Percentiles rank a stretch among this genome's conserved stretches.
phyloP scores from a whole-genome alignment of 2,113 vertebrate species.

The Centropus unirufus region DNA sequence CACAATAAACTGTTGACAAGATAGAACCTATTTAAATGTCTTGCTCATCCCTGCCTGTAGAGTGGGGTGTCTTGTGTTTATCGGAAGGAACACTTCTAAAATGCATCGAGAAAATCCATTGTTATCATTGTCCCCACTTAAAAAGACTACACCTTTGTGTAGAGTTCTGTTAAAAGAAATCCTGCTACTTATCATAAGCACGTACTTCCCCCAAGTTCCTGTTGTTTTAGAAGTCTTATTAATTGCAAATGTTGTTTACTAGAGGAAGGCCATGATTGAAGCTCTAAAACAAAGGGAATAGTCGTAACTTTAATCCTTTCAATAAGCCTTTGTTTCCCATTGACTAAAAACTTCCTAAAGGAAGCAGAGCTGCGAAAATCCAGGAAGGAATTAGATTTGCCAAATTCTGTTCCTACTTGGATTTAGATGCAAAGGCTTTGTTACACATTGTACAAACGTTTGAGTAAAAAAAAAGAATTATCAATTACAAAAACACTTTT shows the following conservation, averaged over 20 bases:
- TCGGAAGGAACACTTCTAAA: conserved; percentile 64
- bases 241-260: conserved; percentile 81
- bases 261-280: conserved; percentile 80
- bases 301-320: conserved; percentile 81
- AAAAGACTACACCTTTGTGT: conserved; percentile 70
- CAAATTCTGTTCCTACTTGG: conserved; percentile 62
- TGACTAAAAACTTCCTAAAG: conserved; percentile 87
- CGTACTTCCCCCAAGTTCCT: conserved; percentile 81
- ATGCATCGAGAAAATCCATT: conserved; percentile 51
- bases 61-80: conserved; percentile 38
- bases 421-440: conserved; percentile 64
- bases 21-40: conserved; percentile 20
- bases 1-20: conserved; percentile 41
- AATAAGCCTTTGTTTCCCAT: conserved; percentile 90
- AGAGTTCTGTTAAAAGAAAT: conserved; percentile 71
- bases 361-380: conserved; percentile 83
- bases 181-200: conserved; percentile 79
- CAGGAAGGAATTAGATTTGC: conserved; percentile 81
- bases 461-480: conserved; percentile 8
- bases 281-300: conserved; percentile 79
- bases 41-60: conserved; percentile 10
- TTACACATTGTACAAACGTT: conserved; percentile 36
- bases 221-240: conserved; percentile 79
- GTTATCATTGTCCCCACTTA: conserved; percentile 62
- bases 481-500: conserved; percentile 19